Conservation (phyloP, 2,797 vertebrate species). For the Myoxocephalus aenaeus region DNA sequence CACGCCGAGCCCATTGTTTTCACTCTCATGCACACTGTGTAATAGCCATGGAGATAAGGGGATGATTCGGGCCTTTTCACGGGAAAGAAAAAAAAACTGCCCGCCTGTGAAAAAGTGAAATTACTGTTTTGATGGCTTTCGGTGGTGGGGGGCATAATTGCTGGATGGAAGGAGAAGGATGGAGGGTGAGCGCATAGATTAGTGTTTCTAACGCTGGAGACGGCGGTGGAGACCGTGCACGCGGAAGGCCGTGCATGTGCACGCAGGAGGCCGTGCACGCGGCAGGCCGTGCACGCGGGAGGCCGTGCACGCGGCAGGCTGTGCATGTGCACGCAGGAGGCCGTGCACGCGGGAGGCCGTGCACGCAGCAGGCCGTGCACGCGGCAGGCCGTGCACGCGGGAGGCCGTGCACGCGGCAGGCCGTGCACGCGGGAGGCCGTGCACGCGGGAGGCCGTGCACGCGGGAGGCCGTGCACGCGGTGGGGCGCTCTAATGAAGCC, state of each 20-base stretch:
- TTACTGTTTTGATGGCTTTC: slow-evolving; percentile 82
- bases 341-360: slow-evolving; percentile 50
- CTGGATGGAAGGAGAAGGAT: slow-evolving; percentile 79
- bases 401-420: slow-evolving; percentile 50
- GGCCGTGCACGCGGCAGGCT: slow-evolving; percentile 55
- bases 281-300: too few relatives aligned
- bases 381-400: slow-evolving; percentile 60
- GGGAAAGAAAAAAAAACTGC: slow-evolving; percentile 66
- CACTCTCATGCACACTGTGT: slow-evolving; percentile 76
- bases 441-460: slow-evolving; percentile 62
- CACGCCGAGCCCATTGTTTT: slow-evolving; percentile 77
- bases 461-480: slow-evolving; percentile 51
- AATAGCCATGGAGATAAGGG: slow-evolving; percentile 80
- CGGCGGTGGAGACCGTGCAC: slow-evolving; percentile 43
- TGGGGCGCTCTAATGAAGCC: slow-evolving; percentile 76
- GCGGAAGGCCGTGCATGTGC: slow-evolving; percentile 57
- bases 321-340: too few relatives aligned
- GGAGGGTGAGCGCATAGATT: slow-evolving; percentile 77
- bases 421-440: slow-evolving; percentile 58
- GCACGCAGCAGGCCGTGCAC: slow-evolving; percentile 63
- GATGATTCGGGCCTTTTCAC: slow-evolving; percentile 78
- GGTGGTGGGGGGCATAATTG: slow-evolving; percentile 82
- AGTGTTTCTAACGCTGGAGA: slow-evolving; percentile 70
- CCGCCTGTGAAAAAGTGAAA: slow-evolving; percentile 77
- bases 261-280: slow-evolving; percentile 59